Evolutionary conservation across 2,888 invertebrate species (phyloP), one percentile per base, ranked within the genome.

Genomic region (Tetramorium bicarinatum): DNA sequence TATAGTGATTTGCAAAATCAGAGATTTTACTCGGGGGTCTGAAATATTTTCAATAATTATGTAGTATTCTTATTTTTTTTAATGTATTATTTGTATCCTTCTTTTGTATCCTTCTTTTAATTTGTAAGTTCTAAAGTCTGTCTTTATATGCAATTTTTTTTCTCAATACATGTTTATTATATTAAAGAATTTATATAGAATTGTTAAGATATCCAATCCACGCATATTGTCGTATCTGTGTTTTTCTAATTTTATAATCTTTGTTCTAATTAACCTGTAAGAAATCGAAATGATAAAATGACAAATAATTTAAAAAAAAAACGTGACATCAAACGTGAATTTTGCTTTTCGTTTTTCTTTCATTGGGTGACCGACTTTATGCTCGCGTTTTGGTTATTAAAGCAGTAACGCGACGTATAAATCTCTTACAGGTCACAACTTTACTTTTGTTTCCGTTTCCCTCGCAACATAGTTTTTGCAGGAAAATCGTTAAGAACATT

Each of bases 401-500:
- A 77, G 49, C 52, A 54, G 25, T 77, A 71, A 79, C 56, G 34
- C 9, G 13, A 79, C 9, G 8, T 56, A 79, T 79, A 79, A 44
- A 56, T 79, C 44, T 72, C 29, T 72, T 25, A 59, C 25, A 21
- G 47, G 11, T 15, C 21, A 18, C 29, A 21, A 54, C 11, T 44
- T 59, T 59, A 38, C 18, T 56, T 59, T 38, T 34, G 13, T 9
- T 61, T 61, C 59, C 9, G 11, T 41, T 74, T 81, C 34, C 52
- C 34, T 84, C 59, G 44, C 47, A 61, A 47, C 54, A 29, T 25
- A 15, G 13, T 18, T 61, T 64, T 77, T 49, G 44, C 49, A 59
- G 85, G 69, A 85, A 85, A 86, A 89, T 89, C 85, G 80, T 88
- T 81, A 84, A 71, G 64, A 72, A 72, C 85, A 85, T 85, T 89